Percentiles rank a stretch among this genome's conserved stretches.
phyloP scores from a whole-genome alignment of 2,113 vertebrate genomes.

The Oceanodroma tethys region DNA sequence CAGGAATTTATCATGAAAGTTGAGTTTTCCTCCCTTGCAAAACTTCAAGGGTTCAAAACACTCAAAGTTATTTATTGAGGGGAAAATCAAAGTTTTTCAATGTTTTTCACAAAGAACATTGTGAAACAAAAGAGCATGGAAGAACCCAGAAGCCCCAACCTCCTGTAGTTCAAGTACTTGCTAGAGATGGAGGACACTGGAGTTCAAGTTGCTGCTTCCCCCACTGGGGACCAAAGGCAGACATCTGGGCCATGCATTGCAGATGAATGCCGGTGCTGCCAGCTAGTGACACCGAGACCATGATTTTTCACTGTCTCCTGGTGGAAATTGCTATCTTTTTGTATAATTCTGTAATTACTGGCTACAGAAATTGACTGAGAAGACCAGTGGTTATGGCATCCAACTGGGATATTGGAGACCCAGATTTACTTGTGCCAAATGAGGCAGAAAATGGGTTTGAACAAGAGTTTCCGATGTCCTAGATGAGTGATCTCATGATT shows the following conservation, averaged over 20 bases:
- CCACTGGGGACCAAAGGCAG: neutral
- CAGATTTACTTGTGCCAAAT: neutral
- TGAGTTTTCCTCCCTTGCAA: neutral
- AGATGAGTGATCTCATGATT: neutral
- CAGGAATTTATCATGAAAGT: neutral
- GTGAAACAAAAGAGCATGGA: neutral
- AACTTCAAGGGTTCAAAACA: neutral
- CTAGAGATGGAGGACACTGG: neutral
- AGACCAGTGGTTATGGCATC: neutral
- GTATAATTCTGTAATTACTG: neutral
- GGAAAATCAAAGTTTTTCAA: neutral
- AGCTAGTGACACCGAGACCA: neutral
- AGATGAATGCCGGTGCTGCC: neutral
- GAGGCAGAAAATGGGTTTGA: neutral
- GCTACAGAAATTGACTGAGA: neutral
- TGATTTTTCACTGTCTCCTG: neutral
- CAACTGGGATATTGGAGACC: neutral
- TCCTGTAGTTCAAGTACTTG: neutral
- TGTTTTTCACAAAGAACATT: neutral
- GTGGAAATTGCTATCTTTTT: neutral
- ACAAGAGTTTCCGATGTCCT: neutral
- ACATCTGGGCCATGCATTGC: fast-evolving
- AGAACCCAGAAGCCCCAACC: neutral
- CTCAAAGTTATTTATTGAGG: neutral
- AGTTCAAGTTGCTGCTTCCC: neutral